Evolutionary conservation across 92 coral and sea anemone genomes (phyloP).

Genomic region (Phymanthus crucifer): DNA sequence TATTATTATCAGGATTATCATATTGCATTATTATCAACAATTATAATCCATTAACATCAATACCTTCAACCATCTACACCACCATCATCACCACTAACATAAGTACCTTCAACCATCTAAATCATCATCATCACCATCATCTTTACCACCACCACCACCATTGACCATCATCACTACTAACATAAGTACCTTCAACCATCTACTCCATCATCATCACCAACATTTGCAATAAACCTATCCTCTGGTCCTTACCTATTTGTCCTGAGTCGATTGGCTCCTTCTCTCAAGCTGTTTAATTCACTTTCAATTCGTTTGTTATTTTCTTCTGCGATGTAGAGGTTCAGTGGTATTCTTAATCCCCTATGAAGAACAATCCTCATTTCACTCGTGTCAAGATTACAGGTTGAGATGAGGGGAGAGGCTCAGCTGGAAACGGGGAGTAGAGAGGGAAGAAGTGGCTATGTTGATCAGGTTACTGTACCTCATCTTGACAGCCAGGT

Average conservation of each 20-base stretch:
- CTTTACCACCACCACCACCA: background rate
- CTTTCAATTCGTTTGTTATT: conserved; percentile 48
- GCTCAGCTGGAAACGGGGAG: background rate
- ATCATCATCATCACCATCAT: background rate
- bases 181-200: background rate
- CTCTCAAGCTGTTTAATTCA: conserved; percentile 27
- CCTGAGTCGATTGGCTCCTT: conserved; percentile 37
- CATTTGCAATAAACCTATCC: background rate
- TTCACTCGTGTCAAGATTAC: background rate
- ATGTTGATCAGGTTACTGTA: background rate
- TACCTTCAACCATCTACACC: background rate
- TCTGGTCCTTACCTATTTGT: conserved; percentile 64
- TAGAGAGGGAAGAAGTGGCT: background rate
- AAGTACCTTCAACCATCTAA: background rate
- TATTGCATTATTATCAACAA: too few species aligned
- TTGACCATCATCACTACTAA: background rate
- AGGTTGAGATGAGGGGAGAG: background rate
- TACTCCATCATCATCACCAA: background rate
- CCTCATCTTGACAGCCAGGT: conserved; percentile 96
- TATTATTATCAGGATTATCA: too few species aligned
- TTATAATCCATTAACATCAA: too few species aligned
- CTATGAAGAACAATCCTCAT: conserved; percentile 16
- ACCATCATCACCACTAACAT: background rate
- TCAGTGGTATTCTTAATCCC: conserved; percentile 61
- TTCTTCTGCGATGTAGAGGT: conserved; percentile 60